Base-by-base conservation (phyloP, 2,797 vertebrate species). In the Enteromius argenteus region DNA sequence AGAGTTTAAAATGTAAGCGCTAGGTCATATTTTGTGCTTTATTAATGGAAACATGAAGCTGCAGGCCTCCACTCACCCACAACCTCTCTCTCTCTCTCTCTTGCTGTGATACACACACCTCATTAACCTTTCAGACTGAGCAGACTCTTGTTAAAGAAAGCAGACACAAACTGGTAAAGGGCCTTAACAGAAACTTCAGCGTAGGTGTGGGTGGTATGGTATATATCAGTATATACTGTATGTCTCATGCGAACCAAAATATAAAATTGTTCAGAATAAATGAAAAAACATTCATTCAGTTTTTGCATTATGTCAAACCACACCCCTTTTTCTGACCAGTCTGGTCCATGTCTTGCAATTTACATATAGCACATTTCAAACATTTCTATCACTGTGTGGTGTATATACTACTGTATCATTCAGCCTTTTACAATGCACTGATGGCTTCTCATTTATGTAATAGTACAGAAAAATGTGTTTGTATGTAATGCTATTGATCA, bases 401-500 rank as follows among this genome's bases (percentile, higher is more conserved):
- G 5, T 49, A 30, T n/a, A 13, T n/a, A 74, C 27, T 53, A 10
- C 37, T 21, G 51, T 4, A 37, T 19, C 19, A 37, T 21, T 30
- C 19, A 35, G 72, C 32, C 49, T 73, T 14, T n/a, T 53, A 35
- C 27, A 35, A 8, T 35, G 30, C 72, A n/a, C 32, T 8, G 21
- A 74, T 74, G 49, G 4, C 3, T 69, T 56, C 66, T 14, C 39
- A 66, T 62, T 78, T 44, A 60, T 64, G 37, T 56, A 68, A 42
- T 4, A 23, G 15, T 42, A 78, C 60, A 81, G 51, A 46, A 69
- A 89, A 90, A 91, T 74, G 74, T 89, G 88, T 91, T 91, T 91
- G 85, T 87, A 90, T 91, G 86, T 90, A 90, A 89, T 87, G 85
- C 79, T 91, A 92, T 93, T 90, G 91, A 92, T 92, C 91, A 91